Conservation (phyloP, 1,140 invertebrate species). For the Hyposmocoma kahamanoa region DNA sequence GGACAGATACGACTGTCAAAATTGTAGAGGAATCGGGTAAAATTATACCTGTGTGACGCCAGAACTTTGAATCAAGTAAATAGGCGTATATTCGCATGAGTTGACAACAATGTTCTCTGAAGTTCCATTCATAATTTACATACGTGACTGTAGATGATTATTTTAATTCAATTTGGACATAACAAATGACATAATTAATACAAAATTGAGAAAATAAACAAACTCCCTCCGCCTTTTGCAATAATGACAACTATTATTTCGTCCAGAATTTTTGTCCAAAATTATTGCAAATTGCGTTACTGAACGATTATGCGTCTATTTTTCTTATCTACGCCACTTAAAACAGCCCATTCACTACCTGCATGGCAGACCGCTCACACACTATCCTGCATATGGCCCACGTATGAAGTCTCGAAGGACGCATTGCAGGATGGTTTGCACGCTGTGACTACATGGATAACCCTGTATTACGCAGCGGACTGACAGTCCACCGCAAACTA, state of each 20-base stretch:
- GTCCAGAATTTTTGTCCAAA: too few relatives aligned
- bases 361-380: too few relatives aligned
- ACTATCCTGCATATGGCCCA: too few relatives aligned
- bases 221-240: not conserved
- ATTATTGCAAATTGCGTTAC: not conserved
- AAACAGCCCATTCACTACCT: too few relatives aligned
- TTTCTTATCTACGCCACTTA: too few relatives aligned
- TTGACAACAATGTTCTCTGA: conserved; percentile 43
- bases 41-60: conserved; percentile 47
- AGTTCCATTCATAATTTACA: conserved; percentile 35
- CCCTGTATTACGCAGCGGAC: too few relatives aligned
- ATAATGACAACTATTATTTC: not conserved
- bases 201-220: conserved; percentile 8
- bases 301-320: not conserved
- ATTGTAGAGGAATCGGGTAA: conserved; percentile 10
- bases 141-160: too few relatives aligned
- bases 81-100: conserved; percentile 56
- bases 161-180: too few relatives aligned
- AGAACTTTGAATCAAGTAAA: conserved; percentile 56
- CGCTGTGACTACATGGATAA: too few relatives aligned
- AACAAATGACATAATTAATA: conserved; percentile 13
- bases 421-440: too few relatives aligned
- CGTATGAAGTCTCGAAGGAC: too few relatives aligned
- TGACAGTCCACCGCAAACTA: too few relatives aligned
- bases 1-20: not conserved